Conservation (phyloP, 2,113 vertebrate genomes). For the Ammodytes dubius region DNA sequence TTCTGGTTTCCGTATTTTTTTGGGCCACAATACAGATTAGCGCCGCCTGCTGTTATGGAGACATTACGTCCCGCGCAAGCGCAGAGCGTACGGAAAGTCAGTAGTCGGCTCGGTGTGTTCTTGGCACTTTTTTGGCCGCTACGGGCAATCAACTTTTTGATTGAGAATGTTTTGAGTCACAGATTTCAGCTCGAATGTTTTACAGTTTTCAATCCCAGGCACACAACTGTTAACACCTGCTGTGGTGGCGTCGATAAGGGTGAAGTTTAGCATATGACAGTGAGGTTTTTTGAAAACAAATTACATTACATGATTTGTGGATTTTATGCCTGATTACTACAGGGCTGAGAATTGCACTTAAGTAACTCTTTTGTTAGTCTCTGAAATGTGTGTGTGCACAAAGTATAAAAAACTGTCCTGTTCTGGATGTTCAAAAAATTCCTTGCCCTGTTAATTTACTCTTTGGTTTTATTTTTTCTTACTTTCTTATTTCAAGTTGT, state of each 20-base stretch:
- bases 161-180: not conserved
- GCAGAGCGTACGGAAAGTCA: no score
- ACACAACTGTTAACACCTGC: not conserved
- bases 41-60: no score
- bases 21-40: no score
- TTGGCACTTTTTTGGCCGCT: no score
- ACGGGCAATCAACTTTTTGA: no score
- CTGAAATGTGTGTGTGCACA: not conserved
- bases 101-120: no score
- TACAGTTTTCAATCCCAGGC: not conserved
- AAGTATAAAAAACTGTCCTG: not conserved
- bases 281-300: not conserved
- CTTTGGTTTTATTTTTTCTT: not conserved
- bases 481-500: not conserved
- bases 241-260: no score
- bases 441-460: not conserved
- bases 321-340: not conserved
- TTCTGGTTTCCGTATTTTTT: no score
- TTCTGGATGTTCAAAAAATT: not conserved
- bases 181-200: slow-evolving; percentile 1
- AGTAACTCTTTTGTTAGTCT: not conserved
- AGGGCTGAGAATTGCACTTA: not conserved
- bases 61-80: no score
- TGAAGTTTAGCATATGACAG: not conserved
- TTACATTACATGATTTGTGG: not conserved